phyloP scores from a whole-genome alignment of 1,140 invertebrate genomes.

The Wasmannia auropunctata region DNA sequence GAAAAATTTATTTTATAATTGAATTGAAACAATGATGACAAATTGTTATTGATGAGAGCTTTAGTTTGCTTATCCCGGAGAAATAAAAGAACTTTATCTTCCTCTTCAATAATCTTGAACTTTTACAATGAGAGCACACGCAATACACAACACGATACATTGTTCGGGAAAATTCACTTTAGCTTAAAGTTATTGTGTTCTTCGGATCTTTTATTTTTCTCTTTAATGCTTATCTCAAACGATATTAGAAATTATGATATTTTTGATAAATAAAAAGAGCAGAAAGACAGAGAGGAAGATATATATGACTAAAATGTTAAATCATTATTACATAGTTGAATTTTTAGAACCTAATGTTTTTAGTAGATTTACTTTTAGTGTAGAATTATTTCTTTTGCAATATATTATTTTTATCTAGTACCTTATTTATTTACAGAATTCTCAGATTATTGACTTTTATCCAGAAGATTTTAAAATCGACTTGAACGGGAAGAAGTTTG shows the following conservation, averaged over 20 bases:
- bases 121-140: not conserved
- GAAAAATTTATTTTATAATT: not conserved
- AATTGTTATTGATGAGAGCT: not conserved
- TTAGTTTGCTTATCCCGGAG: not conserved
- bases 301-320: not conserved
- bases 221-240: not conserved
- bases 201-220: not conserved
- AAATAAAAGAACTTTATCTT: not conserved
- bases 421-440: constrained; percentile 88
- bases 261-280: not conserved
- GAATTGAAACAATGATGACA: not conserved
- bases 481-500: constrained; percentile 99
- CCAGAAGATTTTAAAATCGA: constrained; percentile 99
- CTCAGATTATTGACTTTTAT: constrained; percentile 99
- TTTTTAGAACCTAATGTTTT: not conserved
- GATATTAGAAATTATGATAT: not conserved
- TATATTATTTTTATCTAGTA: constrained; percentile 15
- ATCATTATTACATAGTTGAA: not conserved
- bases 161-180: not conserved
- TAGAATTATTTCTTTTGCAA: not conserved
- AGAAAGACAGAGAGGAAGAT: not conserved
- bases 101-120: not conserved
- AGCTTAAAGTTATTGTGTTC: not conserved
- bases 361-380: not conserved
- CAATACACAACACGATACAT: not conserved